A percentile compares a stretch with the other conserved stretches of the same genome.
phyloP scores from a whole-genome alignment of 2,113 vertebrate species.

The Hylia prasina region DNA sequence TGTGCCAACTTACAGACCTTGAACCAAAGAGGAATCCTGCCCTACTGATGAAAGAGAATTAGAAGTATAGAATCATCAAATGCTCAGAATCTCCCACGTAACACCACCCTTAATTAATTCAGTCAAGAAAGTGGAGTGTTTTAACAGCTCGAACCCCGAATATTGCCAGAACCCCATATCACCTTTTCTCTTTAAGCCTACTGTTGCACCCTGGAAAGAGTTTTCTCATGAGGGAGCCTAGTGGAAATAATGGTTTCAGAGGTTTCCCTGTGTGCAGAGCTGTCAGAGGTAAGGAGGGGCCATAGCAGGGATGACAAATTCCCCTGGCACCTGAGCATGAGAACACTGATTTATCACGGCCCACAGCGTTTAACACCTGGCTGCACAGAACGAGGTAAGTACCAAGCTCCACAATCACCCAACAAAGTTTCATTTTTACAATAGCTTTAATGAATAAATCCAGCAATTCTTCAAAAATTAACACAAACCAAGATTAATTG shows the following conservation, averaged over 20 bases:
- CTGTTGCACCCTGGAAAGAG: background rate
- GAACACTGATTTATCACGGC: background rate
- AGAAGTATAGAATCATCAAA: background rate
- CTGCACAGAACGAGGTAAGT: accelerated
- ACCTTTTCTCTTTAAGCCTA: background rate
- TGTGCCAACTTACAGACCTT: background rate
- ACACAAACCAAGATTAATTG: constrained; percentile 7
- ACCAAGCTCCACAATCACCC: background rate
- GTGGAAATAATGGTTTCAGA: background rate
- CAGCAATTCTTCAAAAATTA: constrained; percentile 27
- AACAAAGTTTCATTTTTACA: background rate
- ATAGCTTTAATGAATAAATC: constrained; percentile 36
- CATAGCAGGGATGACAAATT: background rate
- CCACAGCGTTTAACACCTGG: background rate
- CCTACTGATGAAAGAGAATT: background rate
- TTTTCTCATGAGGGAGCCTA: background rate
- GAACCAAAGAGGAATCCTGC: background rate
- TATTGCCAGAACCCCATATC: background rate
- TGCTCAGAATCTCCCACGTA: background rate
- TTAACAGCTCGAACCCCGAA: background rate
- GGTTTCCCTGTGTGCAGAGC: background rate
- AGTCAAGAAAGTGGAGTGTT: background rate
- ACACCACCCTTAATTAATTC: background rate
- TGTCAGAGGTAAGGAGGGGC: background rate
- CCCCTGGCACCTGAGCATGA: background rate